Conservation (phyloP, 1,140 invertebrate species). For the Tyrophagus putrescentiae region DNA sequence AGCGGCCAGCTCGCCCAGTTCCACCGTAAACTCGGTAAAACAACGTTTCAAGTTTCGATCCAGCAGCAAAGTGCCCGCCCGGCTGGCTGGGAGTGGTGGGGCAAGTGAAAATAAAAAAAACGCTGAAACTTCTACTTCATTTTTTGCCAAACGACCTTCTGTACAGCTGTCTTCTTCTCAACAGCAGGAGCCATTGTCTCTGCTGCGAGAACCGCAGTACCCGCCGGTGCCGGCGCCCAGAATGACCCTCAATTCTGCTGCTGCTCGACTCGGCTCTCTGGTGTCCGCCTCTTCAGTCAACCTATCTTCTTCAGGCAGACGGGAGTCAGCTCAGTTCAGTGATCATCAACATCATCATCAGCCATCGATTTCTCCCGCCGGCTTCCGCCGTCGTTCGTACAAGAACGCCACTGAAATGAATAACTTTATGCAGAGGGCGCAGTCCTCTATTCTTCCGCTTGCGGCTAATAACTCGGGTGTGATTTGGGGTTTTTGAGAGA, state of each 20-base stretch:
- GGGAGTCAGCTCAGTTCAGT: background rate
- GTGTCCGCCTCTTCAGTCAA: background rate
- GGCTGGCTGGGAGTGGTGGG: background rate
- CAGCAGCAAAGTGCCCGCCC: constrained; percentile 3
- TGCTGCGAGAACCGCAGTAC: no score
- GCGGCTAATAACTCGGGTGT: background rate
- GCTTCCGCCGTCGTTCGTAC: constrained; percentile 1
- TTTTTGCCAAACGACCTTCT: background rate
- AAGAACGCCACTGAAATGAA: background rate
- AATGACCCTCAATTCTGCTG: background rate
- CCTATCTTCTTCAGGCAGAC: no score
- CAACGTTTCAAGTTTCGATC: constrained; percentile 6
- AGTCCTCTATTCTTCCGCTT: background rate
- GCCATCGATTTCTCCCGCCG: background rate
- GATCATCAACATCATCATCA: background rate
- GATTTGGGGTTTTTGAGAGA: background rate
- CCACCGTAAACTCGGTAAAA: constrained; percentile 1
- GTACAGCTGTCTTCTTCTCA: background rate
- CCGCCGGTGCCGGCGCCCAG: no score
- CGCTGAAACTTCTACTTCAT: background rate
- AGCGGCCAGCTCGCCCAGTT: background rate
- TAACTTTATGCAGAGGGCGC: background rate
- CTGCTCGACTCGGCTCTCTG: background rate
- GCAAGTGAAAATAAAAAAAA: background rate
- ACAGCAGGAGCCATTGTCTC: no score